A percentile compares a stretch with the other conserved stretches of the same genome.
phyloP scores from a whole-genome alignment of 2,113 vertebrate species.

The Benitochromis conjunctus region DNA sequence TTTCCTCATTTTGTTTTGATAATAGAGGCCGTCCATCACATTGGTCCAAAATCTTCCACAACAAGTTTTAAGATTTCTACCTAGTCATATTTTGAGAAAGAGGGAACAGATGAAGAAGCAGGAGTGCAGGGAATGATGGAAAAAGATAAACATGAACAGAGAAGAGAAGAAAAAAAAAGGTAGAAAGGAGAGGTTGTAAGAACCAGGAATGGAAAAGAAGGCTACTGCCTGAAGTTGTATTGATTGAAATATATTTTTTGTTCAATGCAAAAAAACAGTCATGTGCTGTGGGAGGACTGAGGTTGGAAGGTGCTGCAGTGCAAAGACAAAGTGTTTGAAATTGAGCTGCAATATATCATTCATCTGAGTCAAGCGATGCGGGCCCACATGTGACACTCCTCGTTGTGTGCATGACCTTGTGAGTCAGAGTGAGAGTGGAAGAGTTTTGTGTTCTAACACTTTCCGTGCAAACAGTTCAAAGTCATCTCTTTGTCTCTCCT shows the following conservation, averaged over 20 bases:
- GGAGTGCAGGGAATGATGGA: neutral
- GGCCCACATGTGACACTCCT: slow-evolving; percentile 3
- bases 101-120: neutral
- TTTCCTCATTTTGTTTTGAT: neutral
- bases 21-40: neutral
- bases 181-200: neutral
- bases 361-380: slow-evolving; percentile 33
- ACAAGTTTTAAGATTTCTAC: neutral
- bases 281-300: slow-evolving; percentile 5
- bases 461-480: slow-evolving; percentile 17
- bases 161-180: neutral
- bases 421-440: neutral
- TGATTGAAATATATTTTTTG: neutral
- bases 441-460: neutral
- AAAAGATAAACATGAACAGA: neutral
- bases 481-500: neutral
- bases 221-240: neutral
- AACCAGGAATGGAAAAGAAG: neutral
- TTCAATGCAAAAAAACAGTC: neutral
- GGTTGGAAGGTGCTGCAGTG: neutral
- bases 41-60: neutral
- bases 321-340: slow-evolving; percentile 28
- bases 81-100: neutral
- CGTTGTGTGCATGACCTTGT: neutral
- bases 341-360: slow-evolving; percentile 20